A percentile compares a stretch with the other conserved stretches of the same genome.
phyloP scores from a whole-genome alignment of 2,113 vertebrate genomes.

The Psophia crepitans region DNA sequence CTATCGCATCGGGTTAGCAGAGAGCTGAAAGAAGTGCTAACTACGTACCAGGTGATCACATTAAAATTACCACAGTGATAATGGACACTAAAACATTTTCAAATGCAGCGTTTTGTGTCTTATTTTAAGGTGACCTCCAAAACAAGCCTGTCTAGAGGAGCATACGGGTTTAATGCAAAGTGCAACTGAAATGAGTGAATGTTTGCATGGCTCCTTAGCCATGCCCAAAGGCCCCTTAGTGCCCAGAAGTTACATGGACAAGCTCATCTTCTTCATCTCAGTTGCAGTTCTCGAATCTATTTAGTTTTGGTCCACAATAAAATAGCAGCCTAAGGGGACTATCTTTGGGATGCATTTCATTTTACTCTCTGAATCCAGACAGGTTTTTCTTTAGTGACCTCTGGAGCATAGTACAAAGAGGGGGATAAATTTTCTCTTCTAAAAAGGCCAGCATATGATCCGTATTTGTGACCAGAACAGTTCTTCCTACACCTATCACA shows the following conservation, averaged over 20 bases:
- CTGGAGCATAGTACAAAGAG: background rate
- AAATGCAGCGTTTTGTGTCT: background rate
- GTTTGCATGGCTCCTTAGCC: background rate
- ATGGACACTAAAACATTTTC: background rate
- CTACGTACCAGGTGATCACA: background rate
- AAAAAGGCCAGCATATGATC: background rate
- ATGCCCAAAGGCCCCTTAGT: background rate
- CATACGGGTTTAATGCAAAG: background rate
- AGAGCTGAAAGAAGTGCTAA: background rate
- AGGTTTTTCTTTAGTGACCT: background rate
- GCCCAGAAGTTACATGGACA: background rate
- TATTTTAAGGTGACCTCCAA: background rate
- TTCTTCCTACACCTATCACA: background rate
- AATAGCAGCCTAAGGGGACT: background rate
- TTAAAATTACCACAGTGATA: background rate
- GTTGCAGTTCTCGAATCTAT: background rate
- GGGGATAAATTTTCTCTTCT: background rate
- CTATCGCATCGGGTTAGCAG: background rate
- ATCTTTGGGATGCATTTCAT: background rate
- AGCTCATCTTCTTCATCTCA: background rate
- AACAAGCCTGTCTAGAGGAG: background rate
- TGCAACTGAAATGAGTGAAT: rapidly evolving
- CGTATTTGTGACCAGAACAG: background rate
- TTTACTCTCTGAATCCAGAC: background rate
- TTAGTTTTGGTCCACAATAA: background rate